phyloP scores from a whole-genome alignment of 2,113 vertebrate genomes.

The Varanus komodoensis region DNA sequence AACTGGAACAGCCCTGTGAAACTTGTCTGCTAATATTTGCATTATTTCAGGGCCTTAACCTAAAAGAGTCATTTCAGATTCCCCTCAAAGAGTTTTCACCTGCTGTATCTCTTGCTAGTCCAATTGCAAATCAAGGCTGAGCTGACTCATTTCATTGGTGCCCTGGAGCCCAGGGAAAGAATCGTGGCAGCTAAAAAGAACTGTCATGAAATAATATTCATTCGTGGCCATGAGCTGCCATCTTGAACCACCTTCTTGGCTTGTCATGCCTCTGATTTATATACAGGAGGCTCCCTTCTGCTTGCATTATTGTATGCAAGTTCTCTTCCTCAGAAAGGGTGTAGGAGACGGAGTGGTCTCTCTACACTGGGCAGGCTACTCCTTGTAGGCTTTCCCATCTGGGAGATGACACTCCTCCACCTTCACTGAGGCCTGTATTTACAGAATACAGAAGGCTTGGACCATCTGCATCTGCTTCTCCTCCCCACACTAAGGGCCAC shows the following conservation, averaged over 20 bases:
- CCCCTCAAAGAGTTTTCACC: neutral
- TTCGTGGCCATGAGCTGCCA: neutral
- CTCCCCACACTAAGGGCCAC: neutral
- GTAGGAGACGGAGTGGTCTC: no score
- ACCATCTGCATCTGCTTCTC: neutral
- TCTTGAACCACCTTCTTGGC: neutral
- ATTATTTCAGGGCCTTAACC: constrained; percentile 30
- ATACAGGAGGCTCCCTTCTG: neutral
- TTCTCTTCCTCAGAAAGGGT: no score
- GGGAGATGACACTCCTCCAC: neutral
- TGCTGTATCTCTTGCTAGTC: neutral
- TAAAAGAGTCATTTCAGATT: constrained; percentile 26
- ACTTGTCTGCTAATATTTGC: constrained; percentile 32
- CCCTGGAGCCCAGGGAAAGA: constrained; percentile 16
- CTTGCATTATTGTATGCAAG: neutral
- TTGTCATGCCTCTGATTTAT: neutral
- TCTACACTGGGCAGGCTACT: no score
- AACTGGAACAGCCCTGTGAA: neutral
- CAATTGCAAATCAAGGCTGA: neutral
- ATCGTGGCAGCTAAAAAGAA: neutral
- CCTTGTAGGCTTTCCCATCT: neutral
- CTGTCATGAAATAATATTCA: neutral
- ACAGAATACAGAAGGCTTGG: neutral
- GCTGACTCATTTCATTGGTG: neutral
- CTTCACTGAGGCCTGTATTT: neutral